phyloP scores from a whole-genome alignment of 2,113 vertebrate species.

The Erythrolamprus reginae region DNA sequence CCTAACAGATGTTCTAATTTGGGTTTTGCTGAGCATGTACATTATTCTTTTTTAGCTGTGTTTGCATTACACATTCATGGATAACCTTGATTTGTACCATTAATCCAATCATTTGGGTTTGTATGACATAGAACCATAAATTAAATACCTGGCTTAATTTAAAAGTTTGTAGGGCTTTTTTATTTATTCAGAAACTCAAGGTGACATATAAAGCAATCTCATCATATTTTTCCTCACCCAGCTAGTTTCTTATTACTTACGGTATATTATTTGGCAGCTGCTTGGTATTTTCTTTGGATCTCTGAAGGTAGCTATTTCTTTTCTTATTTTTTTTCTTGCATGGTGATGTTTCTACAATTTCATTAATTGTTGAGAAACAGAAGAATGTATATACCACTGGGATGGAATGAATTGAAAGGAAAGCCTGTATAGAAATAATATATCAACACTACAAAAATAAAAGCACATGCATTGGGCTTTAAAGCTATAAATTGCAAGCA shows the following conservation, averaged over 20 bases:
- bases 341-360: not conserved
- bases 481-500: not conserved
- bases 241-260: not conserved
- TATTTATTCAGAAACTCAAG: not conserved
- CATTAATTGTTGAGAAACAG: not conserved
- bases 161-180: not conserved
- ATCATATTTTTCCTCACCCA: not conserved
- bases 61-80: not conserved
- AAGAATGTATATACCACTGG: not conserved
- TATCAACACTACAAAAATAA: not conserved
- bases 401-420: not conserved
- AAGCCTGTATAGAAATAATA: not conserved
- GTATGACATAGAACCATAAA: not conserved
- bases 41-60: not conserved
- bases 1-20: not conserved
- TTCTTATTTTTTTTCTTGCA: not conserved
- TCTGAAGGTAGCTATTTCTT: not conserved
- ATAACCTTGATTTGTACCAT: not conserved
- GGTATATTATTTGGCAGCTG: not conserved
- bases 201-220: not conserved
- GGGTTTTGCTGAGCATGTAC: not conserved
- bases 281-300: not conserved
- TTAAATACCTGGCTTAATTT: not conserved
- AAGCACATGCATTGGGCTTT: not conserved
- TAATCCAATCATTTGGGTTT: not conserved